Base-by-base conservation (phyloP, 2,113 vertebrate genomes). In the Chaenogobius annularis region DNA sequence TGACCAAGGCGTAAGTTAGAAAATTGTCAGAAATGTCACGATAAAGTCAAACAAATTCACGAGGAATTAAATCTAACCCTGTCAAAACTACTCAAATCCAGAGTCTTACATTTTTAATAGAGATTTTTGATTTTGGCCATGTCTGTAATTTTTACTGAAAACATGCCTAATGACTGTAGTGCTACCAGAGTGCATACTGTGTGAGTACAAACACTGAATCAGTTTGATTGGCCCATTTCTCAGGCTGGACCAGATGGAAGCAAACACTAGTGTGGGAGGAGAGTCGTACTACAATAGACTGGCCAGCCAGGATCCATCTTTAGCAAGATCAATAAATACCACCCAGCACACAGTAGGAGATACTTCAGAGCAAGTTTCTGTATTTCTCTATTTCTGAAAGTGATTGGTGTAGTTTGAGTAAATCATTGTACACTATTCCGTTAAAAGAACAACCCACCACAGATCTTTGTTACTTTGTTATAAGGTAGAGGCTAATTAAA, bases 221-320 rank as follows among this genome's bases (percentile, higher is more conserved):
- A 40, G 73, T 68, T 68, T 69, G 2, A 35, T 64, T 15, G 4
- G 26, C 55, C 44, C 31, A 61, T 10, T 68, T 69, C 71, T 55
- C 12, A 12, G 22, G 35, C 13, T 26, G 65, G 13, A 68, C 46
- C 61, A 78, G 48, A 73, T 71, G 44, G 64, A 46, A 65, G 59
- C 54, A 78, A 78, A 66, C 54, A 12, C 61, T 54, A 67, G 68
- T 9, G 70, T 63, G 68, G 70, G 66, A 50, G 63, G 76, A 76
- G 37, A 66, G 48, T 15, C 23, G 65, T 50, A 75, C 44, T 55
- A 48, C 43, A 69, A 69, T 19, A 52, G 35, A 37, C 37, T 15
- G 5, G 20, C 4, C 9, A 35, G 64, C 50, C 26, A 50, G 7
- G 70, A 22, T 48, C 23, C 40, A 46, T 9, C 1, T 54, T 63